Percentiles rank a stretch among this genome's conserved stretches.
phyloP scores from a whole-genome alignment of 1,140 invertebrate genomes.

The Lepidurus apus region DNA sequence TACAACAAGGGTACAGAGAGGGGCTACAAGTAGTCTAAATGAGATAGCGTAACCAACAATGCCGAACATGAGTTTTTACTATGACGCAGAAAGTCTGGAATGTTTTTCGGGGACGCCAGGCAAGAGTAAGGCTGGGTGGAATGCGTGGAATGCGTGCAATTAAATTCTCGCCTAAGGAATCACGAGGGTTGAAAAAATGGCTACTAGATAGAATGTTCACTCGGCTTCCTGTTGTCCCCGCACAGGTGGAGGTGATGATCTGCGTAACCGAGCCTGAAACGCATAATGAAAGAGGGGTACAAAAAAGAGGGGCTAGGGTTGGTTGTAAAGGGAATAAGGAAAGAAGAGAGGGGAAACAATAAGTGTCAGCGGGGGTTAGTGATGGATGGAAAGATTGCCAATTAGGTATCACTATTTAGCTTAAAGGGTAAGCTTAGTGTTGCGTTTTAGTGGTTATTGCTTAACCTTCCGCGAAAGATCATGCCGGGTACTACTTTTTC shows the following conservation, averaged over 20 bases:
- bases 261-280: conserved; percentile 11
- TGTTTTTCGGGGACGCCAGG: background rate
- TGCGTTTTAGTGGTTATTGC: background rate
- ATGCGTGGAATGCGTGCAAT: background rate
- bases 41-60: background rate
- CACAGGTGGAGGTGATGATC: conserved; percentile 20
- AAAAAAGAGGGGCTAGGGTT: background rate
- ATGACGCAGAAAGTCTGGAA: background rate
- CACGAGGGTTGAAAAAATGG: background rate
- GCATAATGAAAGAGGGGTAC: background rate
- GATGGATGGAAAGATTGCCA: conserved; percentile 14
- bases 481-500: too few relatives aligned
- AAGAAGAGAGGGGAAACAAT: background rate
- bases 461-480: background rate
- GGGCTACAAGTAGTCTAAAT: too few relatives aligned
- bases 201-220: too few relatives aligned
- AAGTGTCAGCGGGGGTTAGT: background rate
- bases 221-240: too few relatives aligned
- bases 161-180: background rate
- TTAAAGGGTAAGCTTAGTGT: background rate
- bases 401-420: background rate
- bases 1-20: too few relatives aligned
- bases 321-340: background rate
- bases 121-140: background rate
- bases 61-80: background rate